Evolutionary conservation across 35 echinoderm and acorn worm genomes (phyloP).

Genomic region (Strongylocentrotus purpuratus): DNA sequence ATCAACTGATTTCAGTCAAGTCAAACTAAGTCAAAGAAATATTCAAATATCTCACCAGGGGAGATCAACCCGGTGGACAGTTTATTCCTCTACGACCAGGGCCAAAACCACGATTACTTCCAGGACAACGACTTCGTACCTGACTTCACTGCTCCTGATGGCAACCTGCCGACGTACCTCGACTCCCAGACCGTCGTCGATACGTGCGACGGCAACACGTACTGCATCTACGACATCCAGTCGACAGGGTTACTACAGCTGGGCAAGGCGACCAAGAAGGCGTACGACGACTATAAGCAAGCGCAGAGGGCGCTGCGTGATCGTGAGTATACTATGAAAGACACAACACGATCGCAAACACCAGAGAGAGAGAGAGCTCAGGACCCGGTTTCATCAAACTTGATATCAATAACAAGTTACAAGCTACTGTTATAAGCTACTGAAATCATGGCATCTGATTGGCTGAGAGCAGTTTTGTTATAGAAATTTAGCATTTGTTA

Average conservation of each 20-base stretch:
- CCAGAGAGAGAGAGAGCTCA: too few relatives aligned
- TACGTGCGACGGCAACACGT: conserved; percentile 70
- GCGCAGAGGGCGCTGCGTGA: conserved; percentile 62
- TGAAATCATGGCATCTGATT: too few relatives aligned
- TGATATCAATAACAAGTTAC: too few relatives aligned
- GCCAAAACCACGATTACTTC: conserved; percentile 67
- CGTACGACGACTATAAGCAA: conserved; percentile 76
- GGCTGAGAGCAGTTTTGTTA: too few relatives aligned
- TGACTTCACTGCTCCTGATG: conserved; percentile 59
- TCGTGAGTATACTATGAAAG: conserved; percentile 50
- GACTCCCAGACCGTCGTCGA: conserved; percentile 20
- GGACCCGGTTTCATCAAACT: too few relatives aligned
- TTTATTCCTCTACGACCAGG: conserved; percentile 72
- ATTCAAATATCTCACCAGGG: conserved; percentile 43
- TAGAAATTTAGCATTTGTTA: too few relatives aligned
- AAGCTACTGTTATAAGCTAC: too few relatives aligned
- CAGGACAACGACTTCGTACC: conserved; percentile 80
- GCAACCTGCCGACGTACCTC: conserved; percentile 43
- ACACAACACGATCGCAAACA: too few relatives aligned
- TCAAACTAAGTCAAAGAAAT: background rate
- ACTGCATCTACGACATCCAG: conserved; percentile 82
- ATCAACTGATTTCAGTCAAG: too few relatives aligned
- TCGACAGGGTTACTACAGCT: conserved; percentile 79
- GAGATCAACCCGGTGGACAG: conserved; percentile 57
- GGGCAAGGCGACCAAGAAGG: conserved; percentile 86